Conservation (phyloP, 2,113 vertebrate species). For the Mormyrus iriodes region DNA sequence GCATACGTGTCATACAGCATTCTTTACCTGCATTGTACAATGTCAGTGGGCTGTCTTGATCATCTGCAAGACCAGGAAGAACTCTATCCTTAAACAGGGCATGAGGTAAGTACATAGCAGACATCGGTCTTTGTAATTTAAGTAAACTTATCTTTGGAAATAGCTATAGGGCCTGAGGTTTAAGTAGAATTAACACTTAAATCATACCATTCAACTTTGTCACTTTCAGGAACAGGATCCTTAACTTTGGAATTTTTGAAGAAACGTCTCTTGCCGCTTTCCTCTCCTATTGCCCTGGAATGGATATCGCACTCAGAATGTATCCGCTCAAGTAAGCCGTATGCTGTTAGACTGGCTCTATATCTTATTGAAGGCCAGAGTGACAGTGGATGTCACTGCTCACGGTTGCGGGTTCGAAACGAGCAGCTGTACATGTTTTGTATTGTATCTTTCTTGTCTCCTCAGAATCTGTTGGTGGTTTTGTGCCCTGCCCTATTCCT, state of each 20-base stretch:
- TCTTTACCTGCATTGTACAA: conserved; percentile 83
- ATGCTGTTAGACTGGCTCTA: background rate
- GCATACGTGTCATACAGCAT: conserved; percentile 88
- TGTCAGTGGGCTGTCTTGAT: conserved; percentile 89
- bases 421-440: background rate
- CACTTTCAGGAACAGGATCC: conserved; percentile 60
- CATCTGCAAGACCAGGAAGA: conserved; percentile 88
- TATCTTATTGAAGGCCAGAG: background rate
- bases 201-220: background rate
- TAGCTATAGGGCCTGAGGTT: background rate
- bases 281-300: conserved; percentile 70
- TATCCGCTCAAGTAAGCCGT: conserved; percentile 68
- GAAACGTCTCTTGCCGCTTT: conserved; percentile 69
- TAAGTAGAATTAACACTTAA: background rate
- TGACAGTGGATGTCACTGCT: background rate
- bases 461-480: conserved; percentile 69
- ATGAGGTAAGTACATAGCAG: conserved; percentile 72
- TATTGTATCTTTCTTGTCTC: background rate
- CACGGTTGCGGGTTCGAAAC: background rate
- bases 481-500: conserved; percentile 66
- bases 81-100: conserved; percentile 85
- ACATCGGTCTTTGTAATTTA: background rate
- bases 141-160: background rate
- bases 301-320: conserved; percentile 73
- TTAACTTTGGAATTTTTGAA: conserved; percentile 71